phyloP scores from a whole-genome alignment of 2,797 vertebrate genomes.

The Eutrigla gurnardus region DNA sequence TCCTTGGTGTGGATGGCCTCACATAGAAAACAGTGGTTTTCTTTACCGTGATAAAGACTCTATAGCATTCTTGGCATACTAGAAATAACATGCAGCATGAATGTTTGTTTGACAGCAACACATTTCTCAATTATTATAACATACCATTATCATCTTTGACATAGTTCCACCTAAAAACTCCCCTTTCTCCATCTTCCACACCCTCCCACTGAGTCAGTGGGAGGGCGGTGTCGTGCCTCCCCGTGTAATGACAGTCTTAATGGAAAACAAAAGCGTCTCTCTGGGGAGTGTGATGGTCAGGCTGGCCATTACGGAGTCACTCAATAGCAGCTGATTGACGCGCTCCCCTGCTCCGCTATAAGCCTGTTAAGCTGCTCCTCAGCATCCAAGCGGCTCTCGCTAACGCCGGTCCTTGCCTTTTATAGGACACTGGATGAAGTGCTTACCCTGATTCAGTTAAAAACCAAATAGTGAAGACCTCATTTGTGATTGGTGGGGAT shows the following conservation, averaged over 20 bases:
- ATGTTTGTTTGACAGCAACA: not conserved
- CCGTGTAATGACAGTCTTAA: constrained; percentile 76
- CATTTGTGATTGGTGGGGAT: constrained; percentile 50
- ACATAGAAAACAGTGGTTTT: not conserved
- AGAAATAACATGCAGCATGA: not conserved
- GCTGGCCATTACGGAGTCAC: constrained; percentile 78
- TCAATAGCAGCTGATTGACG: constrained; percentile 80
- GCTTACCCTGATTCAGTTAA: constrained; percentile 63
- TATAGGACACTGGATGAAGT: constrained; percentile 66
- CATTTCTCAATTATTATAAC: not conserved
- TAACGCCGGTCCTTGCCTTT: constrained; percentile 46
- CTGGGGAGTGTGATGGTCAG: constrained; percentile 77
- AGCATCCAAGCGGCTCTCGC: constrained; percentile 55
- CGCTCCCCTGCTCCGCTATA: constrained; percentile 66
- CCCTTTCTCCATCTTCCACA: constrained; percentile 3
- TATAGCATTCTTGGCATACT: too few relatives aligned
- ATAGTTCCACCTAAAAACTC: constrained; percentile 18
- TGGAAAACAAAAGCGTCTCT: constrained; percentile 81
- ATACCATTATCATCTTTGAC: constrained; percentile 4
- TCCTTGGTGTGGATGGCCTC: constrained; percentile 6
- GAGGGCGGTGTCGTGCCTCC: constrained; percentile 42
- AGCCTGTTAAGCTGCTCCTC: constrained; percentile 74
- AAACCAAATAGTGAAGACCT: constrained; percentile 57
- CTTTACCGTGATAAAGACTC: not conserved
- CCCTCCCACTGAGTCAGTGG: constrained; percentile 28